Conservation (phyloP, 2,113 vertebrate genomes). For the Shinisaurus crocodilurus region DNA sequence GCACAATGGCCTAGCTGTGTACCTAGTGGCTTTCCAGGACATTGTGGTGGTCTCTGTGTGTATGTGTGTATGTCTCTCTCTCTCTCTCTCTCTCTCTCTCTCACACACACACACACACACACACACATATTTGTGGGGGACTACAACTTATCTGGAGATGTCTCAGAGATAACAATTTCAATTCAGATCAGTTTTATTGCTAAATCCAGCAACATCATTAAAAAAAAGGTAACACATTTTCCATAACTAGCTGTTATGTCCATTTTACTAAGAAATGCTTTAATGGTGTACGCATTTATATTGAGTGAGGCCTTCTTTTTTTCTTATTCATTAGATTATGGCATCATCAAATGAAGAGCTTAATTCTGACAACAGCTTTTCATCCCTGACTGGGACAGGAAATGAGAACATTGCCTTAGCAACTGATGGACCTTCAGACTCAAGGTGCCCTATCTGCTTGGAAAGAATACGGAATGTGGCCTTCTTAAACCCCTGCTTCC, state of each 20-base stretch:
- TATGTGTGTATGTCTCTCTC: too few species aligned
- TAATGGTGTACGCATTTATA: conserved; percentile 8
- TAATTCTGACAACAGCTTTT: conserved; percentile 32
- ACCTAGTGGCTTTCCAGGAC: background rate
- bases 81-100: too few species aligned
- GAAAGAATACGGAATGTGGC: conserved; percentile 15
- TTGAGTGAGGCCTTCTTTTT: background rate
- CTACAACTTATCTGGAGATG: background rate
- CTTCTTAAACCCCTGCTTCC: conserved; percentile 2
- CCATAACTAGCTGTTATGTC: too few species aligned
- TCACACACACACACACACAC: too few species aligned
- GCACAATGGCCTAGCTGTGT: background rate
- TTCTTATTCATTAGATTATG: conserved; percentile 42
- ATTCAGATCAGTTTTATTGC: background rate
- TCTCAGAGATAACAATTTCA: background rate
- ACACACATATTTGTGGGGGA: too few species aligned
- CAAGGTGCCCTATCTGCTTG: conserved; percentile 42
- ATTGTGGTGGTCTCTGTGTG: background rate
- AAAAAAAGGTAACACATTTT: too few species aligned
- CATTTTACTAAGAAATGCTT: too few species aligned
- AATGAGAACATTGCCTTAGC: conserved; percentile 12
- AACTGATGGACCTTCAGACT: conserved; percentile 36
- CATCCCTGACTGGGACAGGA: background rate
- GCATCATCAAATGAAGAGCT: conserved; percentile 32
- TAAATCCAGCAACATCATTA: background rate